Base-by-base conservation (phyloP, 2,113 vertebrate species). In the Anoura caudifer region DNA sequence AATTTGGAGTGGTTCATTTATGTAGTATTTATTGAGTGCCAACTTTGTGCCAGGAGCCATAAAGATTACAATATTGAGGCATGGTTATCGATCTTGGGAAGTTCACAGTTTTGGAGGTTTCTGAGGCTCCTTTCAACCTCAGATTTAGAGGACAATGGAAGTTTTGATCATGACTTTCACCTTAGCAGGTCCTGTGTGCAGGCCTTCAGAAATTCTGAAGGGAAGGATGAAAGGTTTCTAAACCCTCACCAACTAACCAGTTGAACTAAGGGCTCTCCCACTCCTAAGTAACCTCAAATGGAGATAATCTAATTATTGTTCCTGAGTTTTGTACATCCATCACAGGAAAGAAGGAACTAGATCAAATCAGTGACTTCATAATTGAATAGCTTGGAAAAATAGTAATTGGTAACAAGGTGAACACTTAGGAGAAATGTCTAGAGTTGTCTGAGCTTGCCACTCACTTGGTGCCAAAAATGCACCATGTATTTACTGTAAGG, bases 1-100 rank as follows among this genome's bases (percentile, higher is more conserved):
- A 87, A 91, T 65, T 84, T 85, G 38, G 45, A 94, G 36, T 41
- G n/a, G 20, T 80, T 85, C 15, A 33, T 73, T 91, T 83, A 26
- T 95, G 76, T 8, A 4, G 15, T 41, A 75, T 94, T 96, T 97
- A 61, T 75, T 88, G 72, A 86, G 22, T 84, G n/a, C 7, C 56
- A 90, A 13, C 80, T 95, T 87, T 70, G 45, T 75, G 38, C 75
- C 65, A 84, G 41, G 45, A 93, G 16, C 26, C 43, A 84, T 87
- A 67, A 85, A 28, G 43, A 72, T 83, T 38, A 31, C 45, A 84
- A 45, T 77, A 75, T 82, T 77, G 81, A 88, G 26, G 31, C 19
- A 61, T 41, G 47, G 41, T 73, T 97, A 75, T 75, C 82, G 67
- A 28, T 67, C 10, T 67, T 63, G 19, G 43, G 14, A 43, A 75